These are phyloP conservation scores for Ctenosaura bakeri DNA, from an alignment of 2,797 vertebrate genomes.

Conservation along the genomic window DNA sequence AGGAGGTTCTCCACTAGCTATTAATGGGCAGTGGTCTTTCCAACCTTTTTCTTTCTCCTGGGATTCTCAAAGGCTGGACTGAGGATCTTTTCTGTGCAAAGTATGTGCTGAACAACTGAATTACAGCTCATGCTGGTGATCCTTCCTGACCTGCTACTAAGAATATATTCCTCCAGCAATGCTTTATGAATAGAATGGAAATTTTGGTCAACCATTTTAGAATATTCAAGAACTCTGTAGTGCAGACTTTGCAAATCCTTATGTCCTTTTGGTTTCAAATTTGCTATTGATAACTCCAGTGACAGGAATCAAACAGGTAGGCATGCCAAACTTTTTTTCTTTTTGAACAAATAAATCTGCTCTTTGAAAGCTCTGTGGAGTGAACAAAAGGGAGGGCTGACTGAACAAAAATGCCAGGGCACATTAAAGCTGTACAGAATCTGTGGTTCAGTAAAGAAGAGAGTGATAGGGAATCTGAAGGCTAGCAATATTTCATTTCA, in stretches of 20 bases:
- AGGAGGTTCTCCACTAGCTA: background rate
- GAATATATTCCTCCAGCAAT: background rate
- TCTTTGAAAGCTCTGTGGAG: background rate
- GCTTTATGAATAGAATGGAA: background rate
- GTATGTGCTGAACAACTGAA: background rate
- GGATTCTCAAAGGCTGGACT: no score
- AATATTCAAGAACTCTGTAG: background rate
- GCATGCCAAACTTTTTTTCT: background rate
- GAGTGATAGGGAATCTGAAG: background rate
- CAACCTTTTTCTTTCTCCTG: no score
- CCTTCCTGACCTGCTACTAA: background rate
- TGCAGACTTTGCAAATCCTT: background rate
- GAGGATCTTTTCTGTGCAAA: background rate
- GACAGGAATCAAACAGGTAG: background rate
- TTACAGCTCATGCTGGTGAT: background rate
- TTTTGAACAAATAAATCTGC: background rate
- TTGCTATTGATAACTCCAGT: background rate
- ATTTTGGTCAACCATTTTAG: background rate
- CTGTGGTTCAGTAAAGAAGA: slow-evolving; percentile 1
- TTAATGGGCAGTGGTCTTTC: background rate
- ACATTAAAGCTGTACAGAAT: background rate
- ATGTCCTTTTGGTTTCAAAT: background rate
- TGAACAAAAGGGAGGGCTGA: slow-evolving; percentile 1
- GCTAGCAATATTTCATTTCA: background rate
- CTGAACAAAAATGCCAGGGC: background rate